phyloP scores from a whole-genome alignment of 2,888 invertebrate species.

The Hypolimnas misippus region DNA sequence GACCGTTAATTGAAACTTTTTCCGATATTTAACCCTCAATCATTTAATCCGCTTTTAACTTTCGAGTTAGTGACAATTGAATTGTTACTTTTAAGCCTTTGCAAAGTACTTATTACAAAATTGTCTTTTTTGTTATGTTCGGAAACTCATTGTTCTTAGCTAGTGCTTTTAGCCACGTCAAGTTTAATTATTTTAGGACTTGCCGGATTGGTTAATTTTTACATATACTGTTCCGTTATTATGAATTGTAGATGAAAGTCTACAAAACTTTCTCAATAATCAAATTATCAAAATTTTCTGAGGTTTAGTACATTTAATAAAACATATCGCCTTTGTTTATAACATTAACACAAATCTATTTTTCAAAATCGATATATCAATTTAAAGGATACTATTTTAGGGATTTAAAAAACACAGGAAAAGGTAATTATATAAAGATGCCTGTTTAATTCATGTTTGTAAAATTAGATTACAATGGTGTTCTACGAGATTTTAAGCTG shows the following conservation, averaged over 20 bases:
- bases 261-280: no score
- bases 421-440: neutral
- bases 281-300: no score
- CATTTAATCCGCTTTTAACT: slow-evolving; percentile 8
- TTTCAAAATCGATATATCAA: no score
- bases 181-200: no score
- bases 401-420: neutral
- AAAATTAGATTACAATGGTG: slow-evolving; percentile 25
- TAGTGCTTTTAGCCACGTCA: no score
- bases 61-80: slow-evolving; percentile 10
- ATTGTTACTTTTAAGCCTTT: neutral
- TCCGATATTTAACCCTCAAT: slow-evolving; percentile 16
- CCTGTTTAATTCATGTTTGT: neutral
- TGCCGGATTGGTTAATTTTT: no score
- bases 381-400: no score
- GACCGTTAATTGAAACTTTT: slow-evolving; percentile 15
- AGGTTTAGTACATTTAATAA: no score
- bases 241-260: no score
- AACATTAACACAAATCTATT: no score
- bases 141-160: neutral
- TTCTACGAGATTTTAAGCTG: slow-evolving; percentile 29
- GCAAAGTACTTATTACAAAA: neutral
- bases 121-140: neutral
- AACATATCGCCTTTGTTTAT: no score
- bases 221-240: no score